Percentiles rank a stretch among this genome's conserved stretches.
Conservation (phyloP, 2,113 vertebrate genomes). For the Thalassoma bifasciatum region DNA sequence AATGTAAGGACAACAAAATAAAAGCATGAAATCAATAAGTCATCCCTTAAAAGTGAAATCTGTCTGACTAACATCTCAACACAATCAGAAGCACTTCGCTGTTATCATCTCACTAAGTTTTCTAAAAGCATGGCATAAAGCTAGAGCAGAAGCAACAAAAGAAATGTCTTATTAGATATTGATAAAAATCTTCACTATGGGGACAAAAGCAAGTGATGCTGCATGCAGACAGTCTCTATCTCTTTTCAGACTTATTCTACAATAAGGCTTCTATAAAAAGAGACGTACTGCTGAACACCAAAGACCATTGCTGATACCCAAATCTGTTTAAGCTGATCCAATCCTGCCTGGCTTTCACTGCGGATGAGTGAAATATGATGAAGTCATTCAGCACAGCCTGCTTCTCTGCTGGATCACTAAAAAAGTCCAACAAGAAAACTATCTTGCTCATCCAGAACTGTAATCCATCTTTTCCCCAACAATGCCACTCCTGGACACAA, state of each 20-base stretch:
- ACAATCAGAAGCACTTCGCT: neutral
- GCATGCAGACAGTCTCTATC: neutral
- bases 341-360: conserved; percentile 33
- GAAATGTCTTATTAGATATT: neutral
- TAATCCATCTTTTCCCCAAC: conserved; percentile 40
- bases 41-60: neutral
- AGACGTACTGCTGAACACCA: conserved; percentile 14
- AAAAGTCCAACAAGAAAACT: conserved; percentile 41
- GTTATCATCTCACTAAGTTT: neutral
- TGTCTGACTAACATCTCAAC: neutral
- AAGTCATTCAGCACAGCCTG: conserved; percentile 16
- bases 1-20: neutral
- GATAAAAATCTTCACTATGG: neutral
- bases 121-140: conserved; percentile 4
- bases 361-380: conserved; percentile 21
- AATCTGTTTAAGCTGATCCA: conserved; percentile 53
- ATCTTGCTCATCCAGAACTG: conserved; percentile 35
- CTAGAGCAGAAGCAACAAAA: neutral
- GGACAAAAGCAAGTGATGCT: neutral
- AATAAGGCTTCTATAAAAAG: conserved; percentile 9
- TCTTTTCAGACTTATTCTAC: conserved; percentile 13
- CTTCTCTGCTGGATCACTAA: conserved; percentile 20
- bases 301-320: conserved; percentile 17
- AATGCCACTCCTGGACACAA: conserved; percentile 19
- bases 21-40: neutral